Conservation (phyloP, 2,113 vertebrate genomes). For the Sphyrna mokarran region DNA sequence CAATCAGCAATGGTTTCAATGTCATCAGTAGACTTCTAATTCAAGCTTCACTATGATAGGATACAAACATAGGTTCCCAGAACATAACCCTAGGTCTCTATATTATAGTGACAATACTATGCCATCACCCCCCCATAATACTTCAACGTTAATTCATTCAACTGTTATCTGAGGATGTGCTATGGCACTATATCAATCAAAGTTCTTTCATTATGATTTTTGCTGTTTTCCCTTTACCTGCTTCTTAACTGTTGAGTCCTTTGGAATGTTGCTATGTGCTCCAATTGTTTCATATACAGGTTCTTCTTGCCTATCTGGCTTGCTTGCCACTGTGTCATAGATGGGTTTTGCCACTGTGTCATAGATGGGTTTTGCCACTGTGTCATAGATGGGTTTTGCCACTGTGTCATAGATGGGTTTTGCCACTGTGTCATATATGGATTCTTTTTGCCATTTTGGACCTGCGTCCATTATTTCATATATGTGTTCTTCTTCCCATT, state of each 20-base stretch:
- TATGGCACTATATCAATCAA: neutral
- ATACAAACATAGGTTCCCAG: no score
- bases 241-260: neutral
- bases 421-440: neutral
- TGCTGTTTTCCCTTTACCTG: neutral
- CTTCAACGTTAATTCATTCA: neutral
- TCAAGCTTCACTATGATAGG: no score
- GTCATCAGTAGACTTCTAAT: no score
- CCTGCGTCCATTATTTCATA: neutral
- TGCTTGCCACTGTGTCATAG: neutral
- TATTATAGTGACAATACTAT: no score
- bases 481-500: neutral
- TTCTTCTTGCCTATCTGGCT: neutral
- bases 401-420: neutral
- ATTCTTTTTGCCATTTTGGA: neutral
- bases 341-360: neutral
- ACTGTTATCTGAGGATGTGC: neutral
- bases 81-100: no score
- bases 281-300: neutral
- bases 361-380: neutral
- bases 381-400: neutral
- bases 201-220: neutral
- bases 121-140: neutral
- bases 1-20: no score
- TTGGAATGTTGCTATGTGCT: neutral